phyloP scores from a whole-genome alignment of 2,797 vertebrate species.

The Poecilia picta region DNA sequence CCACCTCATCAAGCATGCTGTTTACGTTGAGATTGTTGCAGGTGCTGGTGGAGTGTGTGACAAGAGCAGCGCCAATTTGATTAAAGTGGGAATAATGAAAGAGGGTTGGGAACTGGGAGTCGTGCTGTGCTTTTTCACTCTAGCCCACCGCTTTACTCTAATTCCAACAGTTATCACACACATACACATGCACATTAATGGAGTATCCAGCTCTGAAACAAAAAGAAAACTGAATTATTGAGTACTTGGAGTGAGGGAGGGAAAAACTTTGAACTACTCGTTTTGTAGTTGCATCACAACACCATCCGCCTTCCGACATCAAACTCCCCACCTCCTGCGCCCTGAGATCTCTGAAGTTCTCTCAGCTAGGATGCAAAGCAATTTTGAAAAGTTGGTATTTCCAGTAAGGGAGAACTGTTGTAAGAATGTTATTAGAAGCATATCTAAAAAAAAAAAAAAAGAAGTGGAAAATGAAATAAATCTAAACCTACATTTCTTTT shows the following conservation, averaged over 20 bases:
- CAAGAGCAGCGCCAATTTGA: slow-evolving; percentile 53
- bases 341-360: slow-evolving; percentile 21
- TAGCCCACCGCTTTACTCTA: slow-evolving; percentile 29
- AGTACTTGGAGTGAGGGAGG: slow-evolving; percentile 43
- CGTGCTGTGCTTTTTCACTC: slow-evolving; percentile 34
- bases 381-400: slow-evolving; percentile 17
- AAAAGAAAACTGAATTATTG: slow-evolving; percentile 57
- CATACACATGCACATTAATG: slow-evolving; percentile 17
- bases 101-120: slow-evolving; percentile 34
- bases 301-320: slow-evolving; percentile 6
- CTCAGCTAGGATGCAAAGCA: slow-evolving; percentile 8
- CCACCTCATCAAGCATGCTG: slow-evolving; percentile 39
- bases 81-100: slow-evolving; percentile 66
- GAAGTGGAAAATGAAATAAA: neutral
- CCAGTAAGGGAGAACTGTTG: slow-evolving; percentile 7
- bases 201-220: slow-evolving; percentile 32
- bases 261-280: slow-evolving; percentile 54
- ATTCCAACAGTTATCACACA: slow-evolving; percentile 28
- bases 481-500: neutral
- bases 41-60: slow-evolving; percentile 48
- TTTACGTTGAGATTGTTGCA: slow-evolving; percentile 35
- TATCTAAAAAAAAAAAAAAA: neutral
- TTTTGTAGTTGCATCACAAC: slow-evolving; percentile 47
- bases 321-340: neutral
- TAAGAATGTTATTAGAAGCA: neutral